Evolutionary conservation across 2,888 invertebrate genomes (phyloP).

Genomic region (Aelia acuminata): DNA sequence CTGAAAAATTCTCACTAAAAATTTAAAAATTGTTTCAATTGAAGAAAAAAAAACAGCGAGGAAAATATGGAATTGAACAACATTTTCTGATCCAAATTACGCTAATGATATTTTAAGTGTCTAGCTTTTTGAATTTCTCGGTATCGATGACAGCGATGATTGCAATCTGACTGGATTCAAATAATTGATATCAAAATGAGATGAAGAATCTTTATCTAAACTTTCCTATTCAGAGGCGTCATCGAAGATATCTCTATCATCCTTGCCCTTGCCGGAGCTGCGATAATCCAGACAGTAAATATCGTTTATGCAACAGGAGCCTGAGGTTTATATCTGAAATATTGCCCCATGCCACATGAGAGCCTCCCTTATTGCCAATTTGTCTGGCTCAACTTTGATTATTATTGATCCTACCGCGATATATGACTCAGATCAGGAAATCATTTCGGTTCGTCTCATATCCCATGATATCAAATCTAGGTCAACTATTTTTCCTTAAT

Average conservation of each 20-base stretch:
- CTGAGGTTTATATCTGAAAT: constrained; percentile 7
- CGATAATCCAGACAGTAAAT: constrained; percentile 21
- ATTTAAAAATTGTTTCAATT: too few relatives aligned
- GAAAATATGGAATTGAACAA: too few relatives aligned
- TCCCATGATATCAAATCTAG: background rate
- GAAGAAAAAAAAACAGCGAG: too few relatives aligned
- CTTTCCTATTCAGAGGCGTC: background rate
- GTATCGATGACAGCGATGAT: background rate
- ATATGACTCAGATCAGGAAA: background rate
- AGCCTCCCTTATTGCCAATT: constrained; percentile 8
- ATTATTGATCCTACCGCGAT: background rate
- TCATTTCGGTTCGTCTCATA: background rate
- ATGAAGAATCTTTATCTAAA: background rate
- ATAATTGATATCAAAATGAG: background rate
- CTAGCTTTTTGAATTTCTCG: too few relatives aligned
- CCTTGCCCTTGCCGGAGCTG: background rate
- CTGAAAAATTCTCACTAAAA: too few relatives aligned
- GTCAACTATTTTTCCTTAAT: background rate
- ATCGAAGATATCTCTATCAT: background rate
- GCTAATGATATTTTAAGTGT: too few relatives aligned
- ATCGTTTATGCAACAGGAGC: constrained; percentile 31
- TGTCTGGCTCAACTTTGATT: constrained; percentile 33
- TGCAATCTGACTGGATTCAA: background rate
- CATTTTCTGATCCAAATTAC: too few relatives aligned
- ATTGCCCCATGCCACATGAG: background rate